phyloP scores from a whole-genome alignment of 2,113 vertebrate species.

The Toxostoma redivivum region DNA sequence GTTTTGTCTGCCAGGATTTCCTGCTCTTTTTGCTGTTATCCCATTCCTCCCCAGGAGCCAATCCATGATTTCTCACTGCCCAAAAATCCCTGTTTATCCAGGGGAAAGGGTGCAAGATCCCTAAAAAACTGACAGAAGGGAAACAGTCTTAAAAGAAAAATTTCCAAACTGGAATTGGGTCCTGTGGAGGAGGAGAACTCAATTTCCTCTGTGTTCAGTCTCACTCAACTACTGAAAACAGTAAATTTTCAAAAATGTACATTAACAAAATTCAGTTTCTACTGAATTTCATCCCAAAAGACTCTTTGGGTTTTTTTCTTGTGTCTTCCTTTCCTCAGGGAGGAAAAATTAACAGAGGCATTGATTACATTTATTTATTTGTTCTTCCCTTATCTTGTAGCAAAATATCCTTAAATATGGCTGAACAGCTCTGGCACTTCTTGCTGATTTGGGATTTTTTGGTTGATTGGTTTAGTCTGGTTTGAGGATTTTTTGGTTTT shows the following conservation, averaged over 20 bases:
- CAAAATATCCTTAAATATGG: neutral
- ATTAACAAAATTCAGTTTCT: neutral
- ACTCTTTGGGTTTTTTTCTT: neutral
- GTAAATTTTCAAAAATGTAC: too few species aligned
- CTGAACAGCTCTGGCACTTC: neutral
- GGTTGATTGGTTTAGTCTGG: neutral
- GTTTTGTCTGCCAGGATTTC: neutral
- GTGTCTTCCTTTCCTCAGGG: neutral
- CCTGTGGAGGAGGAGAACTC: neutral
- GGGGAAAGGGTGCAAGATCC: neutral
- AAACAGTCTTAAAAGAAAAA: neutral
- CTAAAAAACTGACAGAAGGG: neutral
- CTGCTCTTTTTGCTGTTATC: neutral
- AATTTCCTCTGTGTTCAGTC: neutral
- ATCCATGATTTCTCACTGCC: neutral
- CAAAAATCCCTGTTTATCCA: neutral
- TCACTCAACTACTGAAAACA: neutral
- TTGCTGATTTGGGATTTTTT: neutral
- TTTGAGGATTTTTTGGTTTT: neutral
- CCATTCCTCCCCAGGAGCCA: neutral
- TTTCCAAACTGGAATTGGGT: neutral
- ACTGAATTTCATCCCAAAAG: neutral
- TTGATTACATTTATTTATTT: neutral
- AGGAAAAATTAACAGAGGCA: neutral
- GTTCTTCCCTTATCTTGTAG: neutral